Base-by-base conservation (phyloP, 2,113 vertebrate genomes). In the Gobiocypris rarus region DNA sequence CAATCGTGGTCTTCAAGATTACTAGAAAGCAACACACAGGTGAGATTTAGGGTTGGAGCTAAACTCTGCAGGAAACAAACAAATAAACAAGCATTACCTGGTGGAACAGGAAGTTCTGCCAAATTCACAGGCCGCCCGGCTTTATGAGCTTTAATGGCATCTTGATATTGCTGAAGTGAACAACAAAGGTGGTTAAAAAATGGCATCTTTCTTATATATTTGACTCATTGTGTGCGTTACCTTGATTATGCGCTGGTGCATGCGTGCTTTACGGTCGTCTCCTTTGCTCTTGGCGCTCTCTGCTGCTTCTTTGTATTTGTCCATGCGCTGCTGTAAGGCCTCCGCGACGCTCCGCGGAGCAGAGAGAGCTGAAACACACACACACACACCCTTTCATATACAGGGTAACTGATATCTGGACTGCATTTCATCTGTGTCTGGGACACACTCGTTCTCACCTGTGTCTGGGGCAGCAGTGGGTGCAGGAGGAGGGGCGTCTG, bases 211-310 rank as follows among this genome's bases (percentile, higher is more conserved):
- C 9, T 24, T 24, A 9, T 24, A 24, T 10, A 19, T 1, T 15
- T 52, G 50, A 52, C 50, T 17, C 50, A 2, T 54, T n/a, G 2
- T 1, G 28, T 54, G 11, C 0, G 3, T 31, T 81, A 96, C 97
- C 94, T 98, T 98, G 63, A 96, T 86, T 5, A 98, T 97, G 26
- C 97, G 96, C 84, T 96, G 95, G 19, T 98, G 96, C 97, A 98
- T 98, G 31, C 96, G 95, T 0, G 96, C 95, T 86, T 98, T 97
- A 8, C 96, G 95, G 41, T 96, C 96, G 1, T 98, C 96, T 50
- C 96, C 96, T 88, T 95, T 96, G 91, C 88, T 92, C 87, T 95
- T 97, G 78, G 97, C 96, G 71, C 94, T 93, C 70, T 94, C 94
- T 9, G 96, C 94, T 1, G 96, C 95, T 7, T 87, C 86, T 11